Evolutionary conservation across 2,113 vertebrate genomes (phyloP), one percentile per base, ranked within the genome.

Genomic region (Xiphophorus couchianus): DNA sequence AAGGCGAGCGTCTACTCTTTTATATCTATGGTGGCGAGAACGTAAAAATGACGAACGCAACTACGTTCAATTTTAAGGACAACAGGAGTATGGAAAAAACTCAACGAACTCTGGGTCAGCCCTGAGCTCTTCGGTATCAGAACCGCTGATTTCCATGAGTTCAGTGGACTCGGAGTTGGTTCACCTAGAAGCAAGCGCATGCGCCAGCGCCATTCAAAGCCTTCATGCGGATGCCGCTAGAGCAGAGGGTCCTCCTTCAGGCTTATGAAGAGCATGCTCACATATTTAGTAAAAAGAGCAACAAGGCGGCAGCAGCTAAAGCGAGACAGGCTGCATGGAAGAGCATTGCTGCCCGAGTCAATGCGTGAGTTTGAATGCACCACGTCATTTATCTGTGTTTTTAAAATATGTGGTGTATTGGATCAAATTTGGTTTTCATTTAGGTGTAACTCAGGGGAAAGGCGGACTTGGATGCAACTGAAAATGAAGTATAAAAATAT

Each of bases 401-500:
- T 28, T 5, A 9, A 35, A 35, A 33, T n/a, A 33, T 9, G 33
- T 35, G 33, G 33, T 8, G 5, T 5, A 2, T 19, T 48, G 44
- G 44, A 17, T 62, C 5, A 31, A 30, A 62, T 17, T 2, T 3
- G 2, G 17, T 63, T 63, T 63, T 31, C 15, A 63, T 63, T 17
- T 33, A 63, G 62, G 62, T 63, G 62, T 22, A 63, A 63, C 5
- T 63, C 62, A 17, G 62, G 62, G 15, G 62, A 63, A 31, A 63
- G 30, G 19, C 29, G 62, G 62, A 63, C 62, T 31, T 63, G 62
- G 62, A 63, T 63, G 14, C 62, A 63, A 19, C 62, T 63, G 30
- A 63, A 63, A 63, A 63, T 31, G 62, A 63, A 63, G 17, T 63
- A 63, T 31, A 63, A 63, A 63, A 63, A 63, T 63, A 19, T 63